These are phyloP conservation scores for Sphecodes monilicornis DNA, from an alignment of 2,888 invertebrate genomes.

Conservation along the genomic window DNA sequence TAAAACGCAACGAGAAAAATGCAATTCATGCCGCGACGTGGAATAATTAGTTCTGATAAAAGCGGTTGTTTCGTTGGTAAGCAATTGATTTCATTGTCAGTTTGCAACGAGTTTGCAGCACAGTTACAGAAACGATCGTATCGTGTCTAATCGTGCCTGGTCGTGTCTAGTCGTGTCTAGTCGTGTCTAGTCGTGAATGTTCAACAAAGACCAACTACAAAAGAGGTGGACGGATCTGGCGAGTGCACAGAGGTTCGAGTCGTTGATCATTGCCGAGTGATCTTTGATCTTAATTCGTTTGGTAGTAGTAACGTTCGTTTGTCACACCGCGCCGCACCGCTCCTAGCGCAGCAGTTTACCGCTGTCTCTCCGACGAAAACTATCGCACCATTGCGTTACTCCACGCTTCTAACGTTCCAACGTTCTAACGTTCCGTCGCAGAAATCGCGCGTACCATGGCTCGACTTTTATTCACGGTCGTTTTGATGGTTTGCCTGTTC, in stretches of 20 bases:
- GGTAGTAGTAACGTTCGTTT: slow-evolving; percentile 35
- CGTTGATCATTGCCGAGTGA: slow-evolving; percentile 51
- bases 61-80: neutral
- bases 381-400: neutral
- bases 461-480: slow-evolving; percentile 65
- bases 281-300: slow-evolving; percentile 63
- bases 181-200: neutral
- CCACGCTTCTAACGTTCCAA: neutral
- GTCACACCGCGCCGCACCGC: neutral
- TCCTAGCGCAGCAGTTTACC: slow-evolving; percentile 38
- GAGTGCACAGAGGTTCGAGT: neutral
- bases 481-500: slow-evolving; percentile 66
- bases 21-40: slow-evolving; percentile 25
- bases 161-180: neutral
- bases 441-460: slow-evolving; percentile 64
- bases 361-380: slow-evolving; percentile 29
- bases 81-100: slow-evolving; percentile 18
- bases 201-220: slow-evolving; percentile 6
- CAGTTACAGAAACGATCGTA: neutral
- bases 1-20: slow-evolving; percentile 6
- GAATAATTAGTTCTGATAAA: slow-evolving; percentile 30
- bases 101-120: neutral
- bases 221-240: slow-evolving; percentile 8
- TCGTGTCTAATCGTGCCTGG: neutral
- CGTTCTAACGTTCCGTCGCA: neutral